Percentiles rank a stretch among this genome's conserved stretches.
These are phyloP conservation scores for Perccottus glenii DNA, from an alignment of 2,113 vertebrate species.

Conservation along the genomic window DNA sequence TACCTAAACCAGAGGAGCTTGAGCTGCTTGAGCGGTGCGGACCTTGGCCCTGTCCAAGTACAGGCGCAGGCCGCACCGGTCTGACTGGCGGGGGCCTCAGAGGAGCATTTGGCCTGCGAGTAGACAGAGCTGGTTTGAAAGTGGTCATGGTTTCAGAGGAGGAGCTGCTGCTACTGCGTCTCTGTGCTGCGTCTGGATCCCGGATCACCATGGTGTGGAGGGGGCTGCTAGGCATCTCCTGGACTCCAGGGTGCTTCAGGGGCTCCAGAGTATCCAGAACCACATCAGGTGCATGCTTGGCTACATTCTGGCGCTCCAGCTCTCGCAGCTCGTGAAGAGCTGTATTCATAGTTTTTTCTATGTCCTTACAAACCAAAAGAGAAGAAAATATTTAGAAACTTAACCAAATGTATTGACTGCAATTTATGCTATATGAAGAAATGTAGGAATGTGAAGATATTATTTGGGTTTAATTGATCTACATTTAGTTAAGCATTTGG, in stretches of 20 bases:
- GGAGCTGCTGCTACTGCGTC: constrained; percentile 91
- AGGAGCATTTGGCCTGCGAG: constrained; percentile 88
- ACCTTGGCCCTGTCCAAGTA: constrained; percentile 76
- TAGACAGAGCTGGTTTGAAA: constrained; percentile 91
- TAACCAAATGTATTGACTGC: not conserved
- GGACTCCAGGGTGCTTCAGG: constrained; percentile 84
- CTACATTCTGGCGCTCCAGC: constrained; percentile 96
- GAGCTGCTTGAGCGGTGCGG: constrained; percentile 94
- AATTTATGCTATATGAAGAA: not conserved
- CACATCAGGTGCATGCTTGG: constrained; percentile 94
- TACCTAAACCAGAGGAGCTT: constrained; percentile 92
- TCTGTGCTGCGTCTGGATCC: constrained; percentile 91
- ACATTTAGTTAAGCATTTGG: not conserved
- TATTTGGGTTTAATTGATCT: not conserved
- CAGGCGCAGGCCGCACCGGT: constrained; percentile 85
- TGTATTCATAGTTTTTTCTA: constrained; percentile 98
- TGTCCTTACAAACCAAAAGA: constrained; percentile 83
- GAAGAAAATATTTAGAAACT: constrained; percentile 1
- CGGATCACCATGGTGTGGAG: constrained; percentile 97
- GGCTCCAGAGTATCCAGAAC: constrained; percentile 98
- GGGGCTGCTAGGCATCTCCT: constrained; percentile 87
- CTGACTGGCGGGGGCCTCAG: constrained; percentile 90
- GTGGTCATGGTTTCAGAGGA: constrained; percentile 96
- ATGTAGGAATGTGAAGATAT: no score
- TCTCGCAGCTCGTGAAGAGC: constrained; percentile 95